Conservation (phyloP, 2,113 vertebrate species). For the Phylloscopus whistleri region DNA sequence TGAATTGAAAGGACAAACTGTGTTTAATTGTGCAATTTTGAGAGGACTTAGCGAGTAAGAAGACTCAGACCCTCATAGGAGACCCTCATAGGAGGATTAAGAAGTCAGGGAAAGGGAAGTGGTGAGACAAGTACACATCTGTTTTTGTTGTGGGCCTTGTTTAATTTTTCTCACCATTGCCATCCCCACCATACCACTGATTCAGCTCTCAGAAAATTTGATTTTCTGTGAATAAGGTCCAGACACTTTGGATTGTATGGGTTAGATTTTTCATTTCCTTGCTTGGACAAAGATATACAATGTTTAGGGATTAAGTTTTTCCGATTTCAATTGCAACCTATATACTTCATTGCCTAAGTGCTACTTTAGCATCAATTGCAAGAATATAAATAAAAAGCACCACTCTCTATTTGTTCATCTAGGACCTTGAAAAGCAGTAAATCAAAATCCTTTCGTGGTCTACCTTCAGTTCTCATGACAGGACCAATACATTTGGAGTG, state of each 20-base stretch:
- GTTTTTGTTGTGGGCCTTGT: not conserved
- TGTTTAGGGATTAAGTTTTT: constrained; percentile 53
- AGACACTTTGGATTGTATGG: not conserved
- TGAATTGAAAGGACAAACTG: not conserved
- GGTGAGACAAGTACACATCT: not conserved
- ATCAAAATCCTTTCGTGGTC: constrained; percentile 58
- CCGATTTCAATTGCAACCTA: constrained; percentile 49
- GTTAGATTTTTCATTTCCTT: constrained; percentile 60
- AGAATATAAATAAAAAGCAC: constrained; percentile 67
- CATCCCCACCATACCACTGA: not conserved
- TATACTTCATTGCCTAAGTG: constrained; percentile 65
- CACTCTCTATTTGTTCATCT: constrained; percentile 61
- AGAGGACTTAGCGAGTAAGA: not conserved
- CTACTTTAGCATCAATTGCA: constrained; percentile 65
- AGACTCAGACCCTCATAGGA: not conserved
- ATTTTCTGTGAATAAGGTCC: constrained; percentile 45
- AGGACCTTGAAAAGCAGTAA: constrained; percentile 67
- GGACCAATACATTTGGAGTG: constrained; percentile 59
- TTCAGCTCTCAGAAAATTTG: constrained; percentile 5
- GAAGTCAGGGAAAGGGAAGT: not conserved
- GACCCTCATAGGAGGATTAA: not conserved
- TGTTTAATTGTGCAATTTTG: not conserved
- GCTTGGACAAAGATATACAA: constrained; percentile 58
- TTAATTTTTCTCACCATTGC: not conserved
- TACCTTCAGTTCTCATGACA: constrained; percentile 58